phyloP scores from a whole-genome alignment of 2,113 vertebrate genomes.

The Myanophis thanlyinensis region DNA sequence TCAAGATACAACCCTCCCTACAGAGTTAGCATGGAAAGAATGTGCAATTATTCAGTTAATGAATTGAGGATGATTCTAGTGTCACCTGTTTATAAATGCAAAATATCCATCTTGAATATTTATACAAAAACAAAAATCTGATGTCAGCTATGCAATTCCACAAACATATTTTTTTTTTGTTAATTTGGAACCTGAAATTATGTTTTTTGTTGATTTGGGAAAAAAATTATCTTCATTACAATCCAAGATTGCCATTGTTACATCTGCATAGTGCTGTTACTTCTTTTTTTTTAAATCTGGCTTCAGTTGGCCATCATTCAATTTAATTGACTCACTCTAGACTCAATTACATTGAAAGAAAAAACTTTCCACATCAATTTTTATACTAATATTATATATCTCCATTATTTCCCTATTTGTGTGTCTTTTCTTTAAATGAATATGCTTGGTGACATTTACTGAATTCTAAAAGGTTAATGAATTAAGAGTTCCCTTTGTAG shows the following conservation, averaged over 20 bases:
- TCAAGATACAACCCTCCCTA: not conserved
- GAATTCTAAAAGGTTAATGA: not conserved
- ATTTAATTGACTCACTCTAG: not conserved
- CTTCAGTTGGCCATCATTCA: not conserved
- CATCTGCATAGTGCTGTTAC: not conserved
- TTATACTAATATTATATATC: not conserved
- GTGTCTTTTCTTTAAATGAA: not conserved
- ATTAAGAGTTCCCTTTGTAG: not conserved
- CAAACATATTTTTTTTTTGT: not conserved
- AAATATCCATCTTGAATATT: not conserved
- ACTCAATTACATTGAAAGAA: not conserved
- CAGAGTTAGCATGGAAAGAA: not conserved
- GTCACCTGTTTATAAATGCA: not conserved
- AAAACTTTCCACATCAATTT: not conserved
- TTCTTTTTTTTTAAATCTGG: not conserved
- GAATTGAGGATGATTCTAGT: not conserved
- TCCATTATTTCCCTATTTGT: not conserved
- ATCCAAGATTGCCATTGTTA: not conserved
- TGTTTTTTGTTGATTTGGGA: not conserved
- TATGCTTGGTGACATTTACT: not conserved
- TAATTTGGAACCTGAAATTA: not conserved
- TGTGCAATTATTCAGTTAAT: not conserved
- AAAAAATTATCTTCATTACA: not conserved
- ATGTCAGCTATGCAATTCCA: not conserved
- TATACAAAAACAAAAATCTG: not conserved